A percentile compares a stretch with the other conserved stretches of the same genome.
These are phyloP conservation scores for Pelagia noctiluca DNA, from an alignment of 30 jellyfish, hydroid and myxozoan species.

Conservation along the genomic window DNA sequence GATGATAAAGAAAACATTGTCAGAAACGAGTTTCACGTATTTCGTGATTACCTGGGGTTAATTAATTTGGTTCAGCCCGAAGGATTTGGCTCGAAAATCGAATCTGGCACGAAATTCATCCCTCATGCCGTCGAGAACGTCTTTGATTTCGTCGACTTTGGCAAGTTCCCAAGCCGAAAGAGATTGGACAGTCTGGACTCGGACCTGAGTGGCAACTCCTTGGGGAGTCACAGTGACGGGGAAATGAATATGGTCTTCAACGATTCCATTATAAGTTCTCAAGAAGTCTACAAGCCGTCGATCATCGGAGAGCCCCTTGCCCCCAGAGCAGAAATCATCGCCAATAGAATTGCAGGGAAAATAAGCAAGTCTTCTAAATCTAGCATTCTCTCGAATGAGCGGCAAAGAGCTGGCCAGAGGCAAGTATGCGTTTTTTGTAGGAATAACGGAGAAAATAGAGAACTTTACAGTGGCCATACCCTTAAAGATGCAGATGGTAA, in stretches of 20 bases:
- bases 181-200: conserved; percentile 97
- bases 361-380: conserved; percentile 38
- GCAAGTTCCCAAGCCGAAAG: conserved; percentile 62
- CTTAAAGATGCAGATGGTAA: conserved; percentile 96
- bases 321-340: conserved; percentile 42
- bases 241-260: conserved; percentile 71
- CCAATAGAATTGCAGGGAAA: conserved; percentile 54
- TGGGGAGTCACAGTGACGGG: conserved; percentile 88
- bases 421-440: conserved; percentile 97
- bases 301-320: conserved; percentile 73
- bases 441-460: conserved; percentile 96
- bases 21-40: conserved; percentile 83
- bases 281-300: conserved; percentile 61
- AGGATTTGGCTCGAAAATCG: conserved; percentile 52
- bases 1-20: conserved; percentile 70
- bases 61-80: conserved; percentile 90
- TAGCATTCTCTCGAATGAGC: conserved; percentile 37
- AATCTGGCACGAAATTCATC: conserved; percentile 21
- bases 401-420: conserved; percentile 72
- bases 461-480: conserved; percentile 96
- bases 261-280: conserved; percentile 55
- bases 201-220: conserved; percentile 84
- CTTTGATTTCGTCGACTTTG: conserved; percentile 33
- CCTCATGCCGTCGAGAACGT: conserved; percentile 13
- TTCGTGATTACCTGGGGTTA: conserved; percentile 96